These are phyloP conservation scores for Canis aureus DNA, from an alignment of 2,113 vertebrate species.

Conservation along the genomic window DNA sequence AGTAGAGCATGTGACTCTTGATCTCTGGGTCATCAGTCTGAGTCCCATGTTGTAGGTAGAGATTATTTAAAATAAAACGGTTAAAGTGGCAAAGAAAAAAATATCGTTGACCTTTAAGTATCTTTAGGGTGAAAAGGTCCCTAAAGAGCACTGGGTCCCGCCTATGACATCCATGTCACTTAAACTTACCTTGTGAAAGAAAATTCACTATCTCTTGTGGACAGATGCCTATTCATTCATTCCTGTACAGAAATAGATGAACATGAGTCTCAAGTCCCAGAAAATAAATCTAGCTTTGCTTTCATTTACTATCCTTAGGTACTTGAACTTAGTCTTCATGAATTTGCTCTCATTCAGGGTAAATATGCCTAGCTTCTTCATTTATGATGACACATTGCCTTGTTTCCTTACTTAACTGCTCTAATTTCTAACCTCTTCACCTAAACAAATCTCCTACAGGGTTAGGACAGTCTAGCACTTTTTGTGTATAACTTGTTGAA, in stretches of 20 bases:
- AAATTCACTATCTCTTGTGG: neutral
- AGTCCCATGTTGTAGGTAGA: neutral
- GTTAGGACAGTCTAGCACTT: neutral
- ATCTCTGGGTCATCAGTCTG: neutral
- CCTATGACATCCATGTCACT: neutral
- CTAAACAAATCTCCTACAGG: neutral
- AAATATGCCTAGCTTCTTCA: neutral
- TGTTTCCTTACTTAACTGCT: neutral
- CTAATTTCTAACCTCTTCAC: neutral
- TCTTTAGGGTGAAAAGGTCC: conserved; percentile 2
- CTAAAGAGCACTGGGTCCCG: neutral
- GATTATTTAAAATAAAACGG: neutral
- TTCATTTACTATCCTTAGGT: neutral
- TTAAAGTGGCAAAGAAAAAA: neutral
- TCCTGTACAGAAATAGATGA: neutral
- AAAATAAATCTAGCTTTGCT: conserved; percentile 7
- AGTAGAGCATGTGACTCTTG: neutral
- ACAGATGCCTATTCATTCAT: neutral
- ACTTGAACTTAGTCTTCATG: neutral
- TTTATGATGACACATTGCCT: neutral
- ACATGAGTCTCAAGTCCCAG: neutral
- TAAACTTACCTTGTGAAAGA: neutral
- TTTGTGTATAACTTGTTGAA: neutral
- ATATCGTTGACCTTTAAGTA: neutral
- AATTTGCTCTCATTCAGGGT: neutral